Conservation (phyloP, 2,888 invertebrate genomes). For the Pachymerium ferrugineum region DNA sequence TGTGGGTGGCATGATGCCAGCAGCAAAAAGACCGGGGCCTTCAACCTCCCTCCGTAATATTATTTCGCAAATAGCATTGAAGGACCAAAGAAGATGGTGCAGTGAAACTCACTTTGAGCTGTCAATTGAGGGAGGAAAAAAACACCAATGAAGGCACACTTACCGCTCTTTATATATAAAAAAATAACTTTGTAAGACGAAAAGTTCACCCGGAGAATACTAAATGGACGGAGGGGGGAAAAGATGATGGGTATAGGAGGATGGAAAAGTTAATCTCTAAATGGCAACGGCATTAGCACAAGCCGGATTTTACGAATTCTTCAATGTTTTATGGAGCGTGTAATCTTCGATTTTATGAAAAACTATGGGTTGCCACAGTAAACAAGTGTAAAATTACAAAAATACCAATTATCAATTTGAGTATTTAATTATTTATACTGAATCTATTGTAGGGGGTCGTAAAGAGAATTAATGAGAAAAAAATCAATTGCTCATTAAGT, state of each 20-base stretch:
- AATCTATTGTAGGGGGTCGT: neutral
- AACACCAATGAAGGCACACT: neutral
- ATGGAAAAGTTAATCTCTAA: slow-evolving; percentile 12
- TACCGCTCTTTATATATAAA: neutral
- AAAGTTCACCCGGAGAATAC: neutral
- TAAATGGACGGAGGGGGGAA: neutral
- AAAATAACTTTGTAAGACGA: neutral
- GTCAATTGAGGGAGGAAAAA: slow-evolving; percentile 9
- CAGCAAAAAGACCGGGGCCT: slow-evolving; percentile 14
- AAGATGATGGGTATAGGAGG: neutral
- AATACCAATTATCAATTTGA: neutral
- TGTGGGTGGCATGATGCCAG: slow-evolving; percentile 23
- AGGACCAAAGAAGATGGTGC: slow-evolving; percentile 9
- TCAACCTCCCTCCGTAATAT: neutral
- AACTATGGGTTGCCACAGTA: neutral
- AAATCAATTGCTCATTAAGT: slow-evolving; percentile 14
- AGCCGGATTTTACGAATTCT: slow-evolving; percentile 19
- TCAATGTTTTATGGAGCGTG: slow-evolving; percentile 11
- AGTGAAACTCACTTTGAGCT: slow-evolving; percentile 24
- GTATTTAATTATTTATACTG: slow-evolving; percentile 18
- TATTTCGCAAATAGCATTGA: slow-evolving; percentile 16
- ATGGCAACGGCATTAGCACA: neutral
- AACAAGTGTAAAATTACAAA: slow-evolving; percentile 12
- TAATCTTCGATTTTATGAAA: slow-evolving; percentile 5
- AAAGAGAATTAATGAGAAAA: neutral